These are phyloP conservation scores for Phyllostomus discolor DNA, from an alignment of 2,113 vertebrate genomes.

Conservation along the genomic window DNA sequence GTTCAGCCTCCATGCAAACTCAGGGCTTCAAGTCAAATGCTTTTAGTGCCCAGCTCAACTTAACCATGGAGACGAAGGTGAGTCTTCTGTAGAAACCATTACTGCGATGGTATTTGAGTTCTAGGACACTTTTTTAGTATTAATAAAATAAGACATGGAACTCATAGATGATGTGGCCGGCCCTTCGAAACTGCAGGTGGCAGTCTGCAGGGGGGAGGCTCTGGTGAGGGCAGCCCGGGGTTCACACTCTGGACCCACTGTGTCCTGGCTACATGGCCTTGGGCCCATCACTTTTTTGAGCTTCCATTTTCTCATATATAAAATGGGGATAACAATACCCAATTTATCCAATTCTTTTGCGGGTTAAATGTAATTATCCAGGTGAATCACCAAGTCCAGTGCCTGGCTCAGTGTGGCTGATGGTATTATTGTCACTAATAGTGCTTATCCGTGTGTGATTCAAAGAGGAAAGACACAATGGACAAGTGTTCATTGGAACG, in stretches of 20 bases:
- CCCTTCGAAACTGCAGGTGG: not conserved
- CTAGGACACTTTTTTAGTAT: not conserved
- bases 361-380: not conserved
- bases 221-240: not conserved
- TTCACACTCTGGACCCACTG: not conserved
- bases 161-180: accelerated
- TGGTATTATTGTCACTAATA: too few species aligned
- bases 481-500: not conserved
- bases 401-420: accelerated
- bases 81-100: not conserved
- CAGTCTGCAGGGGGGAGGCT: not conserved
- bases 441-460: not conserved
- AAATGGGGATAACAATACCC: not conserved
- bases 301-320: not conserved
- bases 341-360: not conserved
- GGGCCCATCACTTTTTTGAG: not conserved
- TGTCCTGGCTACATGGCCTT: accelerated
- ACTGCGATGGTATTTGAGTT: not conserved
- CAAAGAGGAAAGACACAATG: not conserved
- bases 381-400: not conserved
- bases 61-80: not conserved
- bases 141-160: not conserved
- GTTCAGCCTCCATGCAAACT: not conserved
- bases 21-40: not conserved
- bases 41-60: not conserved